Evolutionary conservation across 2,888 invertebrate species (phyloP), one percentile per base, ranked within the genome.

Genomic region (Ormyrus thymus): DNA sequence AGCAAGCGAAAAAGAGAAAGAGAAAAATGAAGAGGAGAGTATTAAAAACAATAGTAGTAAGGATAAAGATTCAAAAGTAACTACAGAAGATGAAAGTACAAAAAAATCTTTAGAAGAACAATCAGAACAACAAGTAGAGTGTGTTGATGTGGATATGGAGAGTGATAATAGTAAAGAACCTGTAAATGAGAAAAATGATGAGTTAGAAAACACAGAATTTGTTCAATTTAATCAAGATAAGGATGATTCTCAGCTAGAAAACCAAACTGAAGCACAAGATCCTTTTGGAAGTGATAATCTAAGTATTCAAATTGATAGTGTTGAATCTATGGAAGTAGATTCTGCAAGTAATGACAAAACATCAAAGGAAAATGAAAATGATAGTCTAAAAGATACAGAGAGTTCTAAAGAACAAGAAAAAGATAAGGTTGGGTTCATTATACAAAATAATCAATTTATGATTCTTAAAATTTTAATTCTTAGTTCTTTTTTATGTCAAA

Each of bases 171-270:
- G 82, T 15, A 86, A 85, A 73, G 83, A 88, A 75, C 61, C 79
- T 61, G 84, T 84, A 56, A 82, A 58, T 59, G 84, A 84, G 46
- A 84, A 85, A 15, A 84, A 81, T 65, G 66, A 81, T 3, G 87
- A 89, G 66, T 84, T 85, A 13, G 89, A 87, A 74, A 88, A 88
- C n/a, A 89, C 90, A 9, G 90, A 90, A 78, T 89, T 89, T 81
- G 85, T 90, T 15, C 89, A 89, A 74, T 86, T 89, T 56, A 84
- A 85, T 10, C 89, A 89, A 72, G 88, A 88, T 51, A 80, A 76
- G 13, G 80, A 81, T 45, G 83, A 84, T 62, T 88, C 89, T 1
- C 88, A 87, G 50, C 86, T 87, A 46, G 90, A 90, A 81, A 83
- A 78, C 69, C 89, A 86, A 53, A 85, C 86, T 43, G 89, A 88